Base-by-base conservation (phyloP, 2,888 invertebrate genomes). In the Acanthacorydalis orientalis region DNA sequence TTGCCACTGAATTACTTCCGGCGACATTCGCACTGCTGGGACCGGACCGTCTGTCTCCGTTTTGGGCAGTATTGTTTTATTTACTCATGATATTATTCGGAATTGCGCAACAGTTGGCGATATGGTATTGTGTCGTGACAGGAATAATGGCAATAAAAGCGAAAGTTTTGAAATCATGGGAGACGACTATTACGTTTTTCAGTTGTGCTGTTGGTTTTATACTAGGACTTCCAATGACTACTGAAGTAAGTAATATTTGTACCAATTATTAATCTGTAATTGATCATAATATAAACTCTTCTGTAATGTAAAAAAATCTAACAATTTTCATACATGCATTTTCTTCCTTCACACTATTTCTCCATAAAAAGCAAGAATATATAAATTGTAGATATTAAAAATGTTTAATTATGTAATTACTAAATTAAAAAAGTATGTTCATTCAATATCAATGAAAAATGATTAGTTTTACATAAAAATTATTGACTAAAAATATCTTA, bases 91-190 rank as follows among this genome's bases (percentile, higher is more conserved):
- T 90, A 53, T 70, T 87, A 57, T 88, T 92, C 59, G 91, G 90
- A 1, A 75, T 92, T 49, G 87, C 86, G 4, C 91, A 91, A 57
- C 83, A 90, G 67, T 69, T 90, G 55, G 89, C 88, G 1, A 82
- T 91, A 59, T 91, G 91, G 91, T 88, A 90, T 60, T 87, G 87
- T 58, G 85, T 91, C 46, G 83, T 90, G 51, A 82, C 86, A 15
- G 87, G 88, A 2, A 74, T 91, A 45, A 77, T 89, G 76, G 74
- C 87, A 38, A 73, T 89, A 61, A 78, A 84, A 65, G 68, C 80
- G n/a, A 71, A 76, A 60, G 72, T 75, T 51, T 64, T 90, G 53
- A 75, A 78, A 55, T 72, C 79, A 1, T 86, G 85, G 84, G 83
- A 86, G 64, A 84, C 84, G 1, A 83, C 83, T 7, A 83, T 87